Conservation (phyloP, 2,888 invertebrate genomes). For the Agriopis leucophaearia region DNA sequence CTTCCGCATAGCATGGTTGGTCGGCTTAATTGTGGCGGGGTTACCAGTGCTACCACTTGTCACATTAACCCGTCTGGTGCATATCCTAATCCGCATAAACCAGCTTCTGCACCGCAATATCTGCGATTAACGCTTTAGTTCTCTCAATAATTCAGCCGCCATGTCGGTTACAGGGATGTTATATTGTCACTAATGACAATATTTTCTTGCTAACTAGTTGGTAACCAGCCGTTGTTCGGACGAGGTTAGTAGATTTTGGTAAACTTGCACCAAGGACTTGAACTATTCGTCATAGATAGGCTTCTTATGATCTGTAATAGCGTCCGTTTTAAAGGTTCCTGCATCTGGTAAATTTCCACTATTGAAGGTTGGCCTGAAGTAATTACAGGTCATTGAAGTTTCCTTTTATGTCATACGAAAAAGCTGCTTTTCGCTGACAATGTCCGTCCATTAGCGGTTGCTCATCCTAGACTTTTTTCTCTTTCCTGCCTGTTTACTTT, state of each 20-base stretch:
- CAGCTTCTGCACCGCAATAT: conserved; percentile 34
- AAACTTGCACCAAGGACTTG: not conserved
- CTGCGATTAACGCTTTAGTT: conserved; percentile 34
- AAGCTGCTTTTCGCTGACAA: no score
- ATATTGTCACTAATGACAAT: conserved; percentile 18
- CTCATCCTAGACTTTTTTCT: no score
- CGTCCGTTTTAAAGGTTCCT: no score
- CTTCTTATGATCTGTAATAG: no score
- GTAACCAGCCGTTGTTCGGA: conserved; percentile 2
- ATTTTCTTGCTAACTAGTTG: conserved; percentile 8
- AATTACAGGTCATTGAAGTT: no score
- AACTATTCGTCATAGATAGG: no score
- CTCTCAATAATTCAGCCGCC: conserved; percentile 32
- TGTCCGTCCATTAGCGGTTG: no score
- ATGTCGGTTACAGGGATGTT: conserved; percentile 24
- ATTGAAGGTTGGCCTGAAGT: no score
- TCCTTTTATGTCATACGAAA: no score
- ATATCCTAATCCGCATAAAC: conserved; percentile 33
- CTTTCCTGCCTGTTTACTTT: no score
- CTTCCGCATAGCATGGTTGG: conserved; percentile 17
- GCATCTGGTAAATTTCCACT: no score
- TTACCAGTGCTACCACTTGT: conserved; percentile 4
- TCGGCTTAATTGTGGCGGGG: conserved; percentile 16
- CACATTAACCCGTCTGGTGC: conserved; percentile 30
- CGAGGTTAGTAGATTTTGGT: not conserved